Percentiles rank a stretch among this genome's conserved stretches.
These are phyloP conservation scores for Cremastobaeus sp. DNA, from an alignment of 2,888 invertebrate genomes.

Conservation along the genomic window DNA sequence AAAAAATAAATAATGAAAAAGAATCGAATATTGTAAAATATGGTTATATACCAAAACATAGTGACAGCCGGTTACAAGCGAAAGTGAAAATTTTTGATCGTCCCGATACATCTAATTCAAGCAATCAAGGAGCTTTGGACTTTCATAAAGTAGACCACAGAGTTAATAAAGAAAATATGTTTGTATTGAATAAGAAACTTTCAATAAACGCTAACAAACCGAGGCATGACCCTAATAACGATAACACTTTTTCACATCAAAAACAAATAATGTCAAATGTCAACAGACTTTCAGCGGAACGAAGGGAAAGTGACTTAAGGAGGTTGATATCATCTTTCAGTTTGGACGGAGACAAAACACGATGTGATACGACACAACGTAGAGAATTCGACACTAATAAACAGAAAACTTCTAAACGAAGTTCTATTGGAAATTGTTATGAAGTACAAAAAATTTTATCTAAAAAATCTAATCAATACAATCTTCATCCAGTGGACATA, in stretches of 20 bases:
- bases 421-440: constrained; percentile 45
- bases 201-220: no score
- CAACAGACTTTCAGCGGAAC: constrained; percentile 51
- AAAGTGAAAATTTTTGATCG: constrained; percentile 71
- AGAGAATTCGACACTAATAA: constrained; percentile 25
- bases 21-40: constrained; percentile 61
- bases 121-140: constrained; percentile 37
- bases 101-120: constrained; percentile 21
- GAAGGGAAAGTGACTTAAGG: constrained; percentile 41
- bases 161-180: constrained; percentile 46
- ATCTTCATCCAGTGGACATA: constrained; percentile 37
- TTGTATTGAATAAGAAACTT: constrained; percentile 12
- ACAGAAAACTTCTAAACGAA: constrained; percentile 52
- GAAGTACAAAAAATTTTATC: constrained; percentile 45
- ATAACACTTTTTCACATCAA: constrained; percentile 70
- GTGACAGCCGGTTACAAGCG: constrained; percentile 65
- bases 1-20: constrained; percentile 79
- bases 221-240: no score
- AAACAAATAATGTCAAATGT: constrained; percentile 67
- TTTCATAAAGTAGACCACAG: constrained; percentile 54
- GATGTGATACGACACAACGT: constrained; percentile 34
- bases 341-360: constrained; percentile 28
- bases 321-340: constrained; percentile 35
- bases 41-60: constrained; percentile 65
- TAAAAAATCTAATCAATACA: constrained; percentile 45